phyloP scores from a whole-genome alignment of 2,113 vertebrate species.

The Strix aluco region DNA sequence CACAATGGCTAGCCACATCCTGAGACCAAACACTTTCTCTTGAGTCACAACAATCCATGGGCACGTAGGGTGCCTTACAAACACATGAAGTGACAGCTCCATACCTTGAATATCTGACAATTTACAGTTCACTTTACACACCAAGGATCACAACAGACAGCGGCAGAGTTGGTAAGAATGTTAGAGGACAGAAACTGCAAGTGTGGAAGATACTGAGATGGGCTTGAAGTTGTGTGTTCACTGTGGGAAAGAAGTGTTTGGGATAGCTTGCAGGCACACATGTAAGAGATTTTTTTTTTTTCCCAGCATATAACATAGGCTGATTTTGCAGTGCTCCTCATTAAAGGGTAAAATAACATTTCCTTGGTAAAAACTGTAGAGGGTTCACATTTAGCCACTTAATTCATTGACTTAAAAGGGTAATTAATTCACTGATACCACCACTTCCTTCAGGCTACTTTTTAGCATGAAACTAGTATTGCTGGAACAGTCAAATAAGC shows the following conservation, averaged over 20 bases:
- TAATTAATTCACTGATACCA: constrained; percentile 46
- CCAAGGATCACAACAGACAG: background rate
- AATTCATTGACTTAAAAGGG: background rate
- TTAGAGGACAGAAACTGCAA: background rate
- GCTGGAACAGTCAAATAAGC: background rate
- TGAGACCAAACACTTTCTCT: background rate
- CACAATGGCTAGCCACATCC: background rate
- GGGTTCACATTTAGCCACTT: background rate
- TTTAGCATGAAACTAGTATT: constrained; percentile 12
- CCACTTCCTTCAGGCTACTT: background rate
- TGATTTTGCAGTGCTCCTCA: background rate
- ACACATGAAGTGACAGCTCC: background rate
- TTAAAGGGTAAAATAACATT: background rate
- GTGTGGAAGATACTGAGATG: background rate
- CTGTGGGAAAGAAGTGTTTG: background rate
- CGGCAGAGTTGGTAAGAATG: background rate
- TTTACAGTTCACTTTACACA: background rate
- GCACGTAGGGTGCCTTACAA: background rate
- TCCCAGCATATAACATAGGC: background rate
- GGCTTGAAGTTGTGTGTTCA: background rate
- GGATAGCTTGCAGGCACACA: background rate
- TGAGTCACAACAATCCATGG: background rate
- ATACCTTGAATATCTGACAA: background rate
- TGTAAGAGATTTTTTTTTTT: background rate
- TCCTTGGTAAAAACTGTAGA: constrained; percentile 2